Base-by-base conservation (phyloP, 1,140 invertebrate genomes). In the Nymphalis io region DNA sequence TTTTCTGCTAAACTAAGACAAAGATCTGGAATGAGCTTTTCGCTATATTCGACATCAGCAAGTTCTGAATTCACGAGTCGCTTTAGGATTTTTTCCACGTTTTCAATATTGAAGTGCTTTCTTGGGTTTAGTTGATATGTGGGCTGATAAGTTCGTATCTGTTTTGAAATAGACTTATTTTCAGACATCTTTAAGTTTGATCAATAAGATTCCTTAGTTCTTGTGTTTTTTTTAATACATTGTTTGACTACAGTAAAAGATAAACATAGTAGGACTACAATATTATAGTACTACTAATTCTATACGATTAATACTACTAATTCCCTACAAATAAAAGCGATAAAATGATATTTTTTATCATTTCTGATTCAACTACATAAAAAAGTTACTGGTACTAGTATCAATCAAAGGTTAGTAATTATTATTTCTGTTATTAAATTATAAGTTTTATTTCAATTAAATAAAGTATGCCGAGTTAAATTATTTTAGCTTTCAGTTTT, bases 31-130 rank as follows among this genome's bases (percentile, higher is more conserved):
- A 89, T 68, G 11, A 76, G 44, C 70, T 89, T 89, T 48, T 92
- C 90, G 38, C 79, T 88, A 70, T 92, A 92, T 73, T 92, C 91
- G 8, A 91, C 80, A 63, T 92, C 90, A 46, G 82, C 81, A 3
- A 92, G 74, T 58, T 92, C 90, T 5, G 80, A 67, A 46, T 87
- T 84, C n/a, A 92, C 77, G 10, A 90, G 73, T 33, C 80, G 75
- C 68, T 86, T 79, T 5, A 92, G 70, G 21, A 88, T 79, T 70
- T 87, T 88, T 74, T 87, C 72, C 1, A 91, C 82, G 53, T 81
- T 81, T 55, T 89, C 86, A n/a, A 69, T 72, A 70, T 85, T 82
- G 67, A 92, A 92, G 40, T 62, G 80, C 60, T 85, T 87, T 72
- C 79, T 87, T 21, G 92, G 73, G 58, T 86, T 81, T 5, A 92